These are phyloP conservation scores for Hydriomena furcata DNA, from an alignment of 2,888 invertebrate genomes.

Conservation along the genomic window DNA sequence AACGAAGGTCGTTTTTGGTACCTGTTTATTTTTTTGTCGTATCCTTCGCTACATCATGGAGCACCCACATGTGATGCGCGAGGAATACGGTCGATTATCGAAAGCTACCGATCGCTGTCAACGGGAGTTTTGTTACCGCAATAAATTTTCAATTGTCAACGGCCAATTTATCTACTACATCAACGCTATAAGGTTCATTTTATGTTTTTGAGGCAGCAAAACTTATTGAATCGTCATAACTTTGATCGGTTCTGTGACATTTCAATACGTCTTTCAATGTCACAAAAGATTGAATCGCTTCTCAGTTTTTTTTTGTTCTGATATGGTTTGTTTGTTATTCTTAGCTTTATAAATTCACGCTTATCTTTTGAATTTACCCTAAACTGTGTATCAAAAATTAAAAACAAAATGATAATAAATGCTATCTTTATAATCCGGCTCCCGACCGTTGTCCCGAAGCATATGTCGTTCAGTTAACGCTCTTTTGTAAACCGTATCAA, in stretches of 20 bases:
- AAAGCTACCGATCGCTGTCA: constrained; percentile 73
- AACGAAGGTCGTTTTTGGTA: constrained; percentile 67
- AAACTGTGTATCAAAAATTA: constrained; percentile 33
- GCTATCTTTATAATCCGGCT: constrained; percentile 49
- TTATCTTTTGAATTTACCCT: constrained; percentile 26
- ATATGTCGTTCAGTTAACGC: constrained; percentile 76
- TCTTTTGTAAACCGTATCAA: constrained; percentile 79
- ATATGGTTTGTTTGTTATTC: constrained; percentile 20
- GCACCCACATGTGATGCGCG: constrained; percentile 65
- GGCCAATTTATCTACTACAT: constrained; percentile 33
- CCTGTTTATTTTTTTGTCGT: constrained; percentile 64
- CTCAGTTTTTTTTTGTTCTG: constrained; percentile 9
- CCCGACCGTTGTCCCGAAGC: constrained; percentile 46
- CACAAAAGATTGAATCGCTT: constrained; percentile 8
- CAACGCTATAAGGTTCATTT: constrained; percentile 31
- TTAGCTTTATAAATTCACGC: constrained; percentile 14
- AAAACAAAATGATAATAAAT: constrained; percentile 42
- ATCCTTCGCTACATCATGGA: constrained; percentile 48
- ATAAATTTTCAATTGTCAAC: constrained; percentile 47
- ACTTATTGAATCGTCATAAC: constrained; percentile 14
- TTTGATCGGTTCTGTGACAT: constrained; percentile 23
- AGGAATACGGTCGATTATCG: constrained; percentile 68
- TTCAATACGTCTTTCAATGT: constrained; percentile 31
- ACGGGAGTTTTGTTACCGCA: constrained; percentile 56
- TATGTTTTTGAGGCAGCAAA: constrained; percentile 15